Conservation (phyloP, 2,888 invertebrate species). For the Criorhina ranunculi region DNA sequence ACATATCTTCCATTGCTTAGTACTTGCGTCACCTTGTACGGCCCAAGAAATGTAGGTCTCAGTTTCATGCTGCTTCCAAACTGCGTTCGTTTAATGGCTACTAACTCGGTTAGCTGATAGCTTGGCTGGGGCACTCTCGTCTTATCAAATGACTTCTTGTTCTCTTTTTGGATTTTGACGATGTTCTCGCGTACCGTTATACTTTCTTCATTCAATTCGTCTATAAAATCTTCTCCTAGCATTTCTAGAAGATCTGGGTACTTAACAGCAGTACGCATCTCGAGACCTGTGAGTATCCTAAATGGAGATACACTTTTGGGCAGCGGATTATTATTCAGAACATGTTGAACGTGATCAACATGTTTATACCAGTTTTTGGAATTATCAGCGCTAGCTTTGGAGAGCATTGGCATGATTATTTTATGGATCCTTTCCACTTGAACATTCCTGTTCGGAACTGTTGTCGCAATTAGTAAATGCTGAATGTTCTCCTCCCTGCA, state of each 20-base stretch:
- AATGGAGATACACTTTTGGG: conserved; percentile 76
- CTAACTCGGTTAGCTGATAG: conserved; percentile 44
- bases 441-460: conserved; percentile 80
- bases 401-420: conserved; percentile 79
- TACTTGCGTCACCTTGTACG: conserved; percentile 18
- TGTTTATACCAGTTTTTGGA: conserved; percentile 79
- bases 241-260: conserved; percentile 29
- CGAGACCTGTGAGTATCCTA: conserved; percentile 54
- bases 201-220: conserved; percentile 25
- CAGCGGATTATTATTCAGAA: conserved; percentile 78
- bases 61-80: conserved; percentile 41
- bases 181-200: conserved; percentile 37
- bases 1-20: background rate
- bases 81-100: conserved; percentile 60
- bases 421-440: conserved; percentile 80
- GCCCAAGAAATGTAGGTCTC: conserved; percentile 40
- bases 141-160: conserved; percentile 28
- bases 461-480: conserved; percentile 79
- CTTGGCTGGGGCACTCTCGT: conserved; percentile 14
- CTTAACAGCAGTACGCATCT: conserved; percentile 27
- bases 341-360: conserved; percentile 77
- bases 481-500: conserved; percentile 78
- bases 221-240: conserved; percentile 10
- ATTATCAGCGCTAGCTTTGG: conserved; percentile 80
- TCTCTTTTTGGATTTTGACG: conserved; percentile 45